Evolutionary conservation across 2,113 vertebrate genomes (phyloP), one percentile per base, ranked within the genome.

Genomic region (Pelmatolapia mariae): DNA sequence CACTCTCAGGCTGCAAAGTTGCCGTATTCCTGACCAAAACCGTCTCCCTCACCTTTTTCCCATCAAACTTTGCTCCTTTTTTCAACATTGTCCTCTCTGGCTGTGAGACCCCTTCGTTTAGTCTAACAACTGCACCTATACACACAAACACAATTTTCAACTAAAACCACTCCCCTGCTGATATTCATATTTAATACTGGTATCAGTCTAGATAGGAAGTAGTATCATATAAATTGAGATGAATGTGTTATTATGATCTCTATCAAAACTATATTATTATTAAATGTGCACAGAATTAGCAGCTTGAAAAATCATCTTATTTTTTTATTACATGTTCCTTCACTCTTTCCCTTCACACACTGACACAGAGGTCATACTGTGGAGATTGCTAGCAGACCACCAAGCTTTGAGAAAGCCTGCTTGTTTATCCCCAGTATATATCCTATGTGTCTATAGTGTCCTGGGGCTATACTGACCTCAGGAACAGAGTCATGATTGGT

Each of bases 391-490:
- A 80, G 87, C 76, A 89, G 93, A 95, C 91, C 94, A 95, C 94
- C 93, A 86, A 81, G 85, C 82, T 86, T 53, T 45, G 85, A 31
- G 56, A 92, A 91, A 86, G 80, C 84, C 82, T 86, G 61, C 81
- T 26, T 86, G 73, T 90, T 91, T 91, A 91, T 91, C 91, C 89
- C 80, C 59, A 50, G 88, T 45, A 19, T 89, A 85, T 94, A 94
- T 92, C 82, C 90, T 90, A 87, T 92, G 80, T 91, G 92, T 90
- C 87, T 93, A 7, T 68, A 80, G 86, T 93, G 89, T 90, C 94
- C 93, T 63, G 80, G 80, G 94, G 94, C 94, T 85, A 89, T 43
- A 50, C 91, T 96, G 95, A 95, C 95, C 96, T 87, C 71, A 63
- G 87, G 88, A 89, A 89, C 89, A 92, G 85, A 83, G 89, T 80